Conservation (phyloP, 2,113 vertebrate species). For the Ursus arctos region DNA sequence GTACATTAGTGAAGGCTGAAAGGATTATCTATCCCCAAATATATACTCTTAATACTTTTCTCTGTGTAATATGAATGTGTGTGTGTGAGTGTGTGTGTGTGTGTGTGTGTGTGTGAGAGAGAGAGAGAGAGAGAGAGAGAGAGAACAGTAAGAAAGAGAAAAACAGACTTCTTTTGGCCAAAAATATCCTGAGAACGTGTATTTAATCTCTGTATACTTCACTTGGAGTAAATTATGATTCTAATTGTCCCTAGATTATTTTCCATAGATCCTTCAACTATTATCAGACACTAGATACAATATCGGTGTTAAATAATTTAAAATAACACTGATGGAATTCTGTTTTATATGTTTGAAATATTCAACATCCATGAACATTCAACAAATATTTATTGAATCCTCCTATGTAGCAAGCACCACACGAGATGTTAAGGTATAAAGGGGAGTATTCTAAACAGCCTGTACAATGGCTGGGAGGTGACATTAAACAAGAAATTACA, state of each 20-base stretch:
- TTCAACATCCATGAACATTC: not conserved
- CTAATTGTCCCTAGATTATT: not conserved
- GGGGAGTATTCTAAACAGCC: not conserved
- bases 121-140: not conserved
- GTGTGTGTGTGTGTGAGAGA: too few relatives aligned
- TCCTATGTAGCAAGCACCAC: not conserved
- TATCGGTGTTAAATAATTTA: not conserved
- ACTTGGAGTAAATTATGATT: constrained; percentile 13
- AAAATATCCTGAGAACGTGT: not conserved
- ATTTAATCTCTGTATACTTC: not conserved
- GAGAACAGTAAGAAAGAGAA: not conserved
- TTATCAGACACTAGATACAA: not conserved
- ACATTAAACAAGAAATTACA: constrained; percentile 10
- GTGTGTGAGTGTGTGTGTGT: not conserved
- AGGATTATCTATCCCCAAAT: not conserved
- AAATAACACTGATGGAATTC: not conserved
- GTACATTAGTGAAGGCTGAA: not conserved
- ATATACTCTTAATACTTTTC: not conserved
- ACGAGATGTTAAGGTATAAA: not conserved
- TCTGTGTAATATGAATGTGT: not conserved
- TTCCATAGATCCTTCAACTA: not conserved
- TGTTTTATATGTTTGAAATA: not conserved
- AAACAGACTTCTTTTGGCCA: not conserved
- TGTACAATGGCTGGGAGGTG: not conserved
- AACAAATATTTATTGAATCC: not conserved